A percentile compares a stretch with the other conserved stretches of the same genome.
Evolutionary conservation across 2,113 vertebrate species (phyloP).

Genomic region (Vulpes ferrilata): DNA sequence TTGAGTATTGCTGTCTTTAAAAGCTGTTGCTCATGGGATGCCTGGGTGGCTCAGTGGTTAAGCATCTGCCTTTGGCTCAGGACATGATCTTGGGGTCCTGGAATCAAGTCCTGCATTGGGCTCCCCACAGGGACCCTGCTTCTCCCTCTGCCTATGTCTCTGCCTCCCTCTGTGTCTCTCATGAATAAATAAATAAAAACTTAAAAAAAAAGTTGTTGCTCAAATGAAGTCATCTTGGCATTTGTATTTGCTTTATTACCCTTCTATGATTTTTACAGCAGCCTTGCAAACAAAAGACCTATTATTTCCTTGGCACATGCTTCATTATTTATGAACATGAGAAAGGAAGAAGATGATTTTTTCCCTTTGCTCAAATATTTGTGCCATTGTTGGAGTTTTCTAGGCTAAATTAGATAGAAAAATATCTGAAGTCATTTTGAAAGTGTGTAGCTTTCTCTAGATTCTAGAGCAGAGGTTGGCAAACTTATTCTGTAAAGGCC

Average conservation of each 20-base stretch:
- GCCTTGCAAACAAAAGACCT: neutral
- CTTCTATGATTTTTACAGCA: neutral
- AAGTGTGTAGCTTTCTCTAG: neutral
- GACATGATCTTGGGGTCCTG: no score
- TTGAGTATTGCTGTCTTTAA: neutral
- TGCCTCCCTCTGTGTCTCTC: no score
- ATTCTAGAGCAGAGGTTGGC: neutral
- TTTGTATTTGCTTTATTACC: conserved; percentile 24
- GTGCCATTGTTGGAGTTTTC: conserved; percentile 11
- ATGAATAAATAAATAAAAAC: no score
- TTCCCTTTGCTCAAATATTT: neutral
- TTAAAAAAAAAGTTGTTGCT: neutral
- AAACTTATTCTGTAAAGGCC: neutral
- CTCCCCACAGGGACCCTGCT: no score
- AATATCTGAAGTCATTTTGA: neutral
- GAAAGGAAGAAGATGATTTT: conserved; percentile 15
- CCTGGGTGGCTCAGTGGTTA: no score
- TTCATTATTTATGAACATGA: neutral
- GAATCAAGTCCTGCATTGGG: no score
- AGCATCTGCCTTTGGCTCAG: no score
- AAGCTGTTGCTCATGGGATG: neutral
- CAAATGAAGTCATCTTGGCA: neutral
- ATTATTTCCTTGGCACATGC: neutral
- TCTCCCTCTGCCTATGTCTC: no score
- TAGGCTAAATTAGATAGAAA: neutral